Evolutionary conservation across 2,113 vertebrate species (phyloP), one percentile per base, ranked within the genome.

Genomic region (Scolopax mira): DNA sequence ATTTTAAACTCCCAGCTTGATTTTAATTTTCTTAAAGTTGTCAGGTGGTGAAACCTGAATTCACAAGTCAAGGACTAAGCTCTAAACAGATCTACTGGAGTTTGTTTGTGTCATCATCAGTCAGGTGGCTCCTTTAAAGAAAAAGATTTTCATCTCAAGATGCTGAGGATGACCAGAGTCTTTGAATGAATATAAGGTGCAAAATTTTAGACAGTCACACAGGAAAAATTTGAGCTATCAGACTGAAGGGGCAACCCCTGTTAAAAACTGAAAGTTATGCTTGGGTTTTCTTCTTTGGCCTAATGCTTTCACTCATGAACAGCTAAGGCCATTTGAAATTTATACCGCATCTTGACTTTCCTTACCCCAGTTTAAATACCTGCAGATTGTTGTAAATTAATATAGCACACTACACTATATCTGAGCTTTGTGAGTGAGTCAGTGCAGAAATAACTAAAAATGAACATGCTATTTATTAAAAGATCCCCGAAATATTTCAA

Each of bases 31-130:
- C 37, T 71, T 70, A 52, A 55, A 80, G 18, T 37, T 87, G 10
- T 35, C 61, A 58, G 14, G 9, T 81, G 31, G 3, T 44, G 24
- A 60, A 81, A 81, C 6, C 22, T 79, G 46, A 87, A 41, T 79
- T 46, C 25, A 22, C 9, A 86, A 64, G 30, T 31, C 28, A 72
- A 75, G 7, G 31, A 83, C 13, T 42, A 52, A 54, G 11, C 64
- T 74, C 44, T 67, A 72, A 62, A 90, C 9, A 37, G 15, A 30
- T 5, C 1, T 11, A 27, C 18, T 57, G 23, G 64, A 82, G 28
- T 60, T 81, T 37, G 54, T 7, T 28, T 64, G 7, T 5, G 35
- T 55, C 1, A 1, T 8, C 12, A 37, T 46, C 1, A 0, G 16
- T 41, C 55, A 73, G 1, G 2, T 23, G 62, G 13, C 18, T 81